These are phyloP conservation scores for Drosophila seguyi DNA, from an alignment of 1,140 invertebrate species.

Conservation along the genomic window DNA sequence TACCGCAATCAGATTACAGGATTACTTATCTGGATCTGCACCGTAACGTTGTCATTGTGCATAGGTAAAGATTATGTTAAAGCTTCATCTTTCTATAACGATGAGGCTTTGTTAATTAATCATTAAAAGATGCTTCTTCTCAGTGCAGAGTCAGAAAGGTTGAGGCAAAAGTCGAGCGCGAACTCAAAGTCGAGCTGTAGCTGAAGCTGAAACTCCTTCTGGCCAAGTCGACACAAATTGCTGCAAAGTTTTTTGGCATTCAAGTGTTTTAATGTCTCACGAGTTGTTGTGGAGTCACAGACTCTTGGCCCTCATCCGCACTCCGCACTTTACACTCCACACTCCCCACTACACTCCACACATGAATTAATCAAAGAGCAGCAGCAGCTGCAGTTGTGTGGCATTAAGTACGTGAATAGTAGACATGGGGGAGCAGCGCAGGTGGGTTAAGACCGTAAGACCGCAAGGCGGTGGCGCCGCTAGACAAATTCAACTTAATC, in stretches of 20 bases:
- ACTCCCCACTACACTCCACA: conserved; percentile 3
- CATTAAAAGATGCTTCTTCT: not conserved
- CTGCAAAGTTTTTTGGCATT: conserved; percentile 72
- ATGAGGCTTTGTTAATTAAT: not conserved
- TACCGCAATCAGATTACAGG: not conserved
- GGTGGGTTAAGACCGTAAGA: conserved; percentile 31
- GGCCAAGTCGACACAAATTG: conserved; percentile 68
- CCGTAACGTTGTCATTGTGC: too few species aligned
- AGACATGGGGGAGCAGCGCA: conserved; percentile 9
- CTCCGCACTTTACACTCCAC: conserved; percentile 14
- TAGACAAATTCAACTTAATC: conserved; percentile 83
- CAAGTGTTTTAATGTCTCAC: conserved; percentile 81
- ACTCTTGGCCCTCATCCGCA: conserved; percentile 25
- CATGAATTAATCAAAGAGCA: conserved; percentile 75
- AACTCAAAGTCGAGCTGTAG: conserved; percentile 30
- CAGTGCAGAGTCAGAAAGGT: conserved; percentile 22
- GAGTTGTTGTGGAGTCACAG: conserved; percentile 53
- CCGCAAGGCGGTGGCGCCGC: conserved; percentile 55
- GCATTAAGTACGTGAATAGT: conserved; percentile 63
- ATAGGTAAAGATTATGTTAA: too few species aligned
- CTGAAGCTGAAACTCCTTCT: conserved; percentile 56
- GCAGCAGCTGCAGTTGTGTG: conserved; percentile 47
- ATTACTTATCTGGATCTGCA: not conserved
- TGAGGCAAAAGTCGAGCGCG: conserved; percentile 33
- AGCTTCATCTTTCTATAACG: too few species aligned